A percentile compares a stretch with the other conserved stretches of the same genome.
These are phyloP conservation scores for Steatocranus sp. DNA, from an alignment of 2,797 vertebrate species.

Conservation along the genomic window DNA sequence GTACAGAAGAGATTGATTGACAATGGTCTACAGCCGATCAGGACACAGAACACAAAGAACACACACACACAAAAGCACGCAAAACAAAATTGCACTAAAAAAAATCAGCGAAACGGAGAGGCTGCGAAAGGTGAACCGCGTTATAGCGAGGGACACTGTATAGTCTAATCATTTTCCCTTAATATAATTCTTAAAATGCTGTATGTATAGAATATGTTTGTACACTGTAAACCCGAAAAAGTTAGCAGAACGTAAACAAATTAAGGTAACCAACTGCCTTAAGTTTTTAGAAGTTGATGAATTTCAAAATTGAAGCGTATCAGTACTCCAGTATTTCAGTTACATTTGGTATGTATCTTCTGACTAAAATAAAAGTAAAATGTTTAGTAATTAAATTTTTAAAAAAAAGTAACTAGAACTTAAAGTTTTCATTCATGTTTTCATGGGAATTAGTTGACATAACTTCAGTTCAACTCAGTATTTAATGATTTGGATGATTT, in stretches of 20 bases:
- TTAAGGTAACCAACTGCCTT: not conserved
- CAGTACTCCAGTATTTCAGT: not conserved
- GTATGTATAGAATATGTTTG: not conserved
- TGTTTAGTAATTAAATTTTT: not conserved
- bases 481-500: not conserved
- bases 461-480: accelerated
- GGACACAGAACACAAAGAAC: not conserved
- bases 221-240: accelerated
- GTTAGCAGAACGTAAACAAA: not conserved
- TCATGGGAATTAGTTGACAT: not conserved
- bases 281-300: not conserved
- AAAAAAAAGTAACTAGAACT: not conserved
- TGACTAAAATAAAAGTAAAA: not conserved
- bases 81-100: not conserved
- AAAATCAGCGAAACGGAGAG: not conserved
- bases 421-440: not conserved
- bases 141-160: not conserved
- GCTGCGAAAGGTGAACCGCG: not conserved
- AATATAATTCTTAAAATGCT: not conserved
- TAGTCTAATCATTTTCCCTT: not conserved
- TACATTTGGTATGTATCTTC: not conserved
- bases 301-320: not conserved
- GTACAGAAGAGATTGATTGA: not conserved
- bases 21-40: not conserved
- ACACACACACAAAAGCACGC: not conserved